A percentile compares a stretch with the other conserved stretches of the same genome.
phyloP scores from a whole-genome alignment of 1,140 invertebrate genomes.

The Drosophila sulfurigaster region DNA sequence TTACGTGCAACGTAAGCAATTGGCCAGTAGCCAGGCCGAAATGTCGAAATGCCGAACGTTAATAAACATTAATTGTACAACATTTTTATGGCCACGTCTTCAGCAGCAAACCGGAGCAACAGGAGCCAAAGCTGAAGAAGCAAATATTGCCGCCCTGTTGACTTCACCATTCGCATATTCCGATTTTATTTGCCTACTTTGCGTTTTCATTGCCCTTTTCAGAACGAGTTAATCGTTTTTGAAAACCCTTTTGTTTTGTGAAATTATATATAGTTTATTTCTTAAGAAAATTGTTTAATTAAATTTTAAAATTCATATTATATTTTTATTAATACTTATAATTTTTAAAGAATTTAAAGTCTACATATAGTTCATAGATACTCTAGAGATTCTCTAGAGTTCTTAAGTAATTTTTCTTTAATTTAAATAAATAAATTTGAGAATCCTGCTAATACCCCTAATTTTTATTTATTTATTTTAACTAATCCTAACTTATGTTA shows the following conservation, averaged over 20 bases:
- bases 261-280: no score
- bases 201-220: slow-evolving; percentile 39
- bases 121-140: neutral
- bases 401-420: no score
- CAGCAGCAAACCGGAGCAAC: slow-evolving; percentile 1
- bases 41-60: slow-evolving; percentile 53
- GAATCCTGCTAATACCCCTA: no score
- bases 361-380: no score
- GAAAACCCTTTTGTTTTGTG: neutral
- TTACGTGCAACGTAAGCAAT: slow-evolving; percentile 45
- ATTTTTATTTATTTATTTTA: no score
- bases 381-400: no score
- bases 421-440: no score
- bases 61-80: slow-evolving; percentile 79
- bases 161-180: slow-evolving; percentile 22
- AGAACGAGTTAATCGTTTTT: slow-evolving; percentile 14
- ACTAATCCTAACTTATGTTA: no score
- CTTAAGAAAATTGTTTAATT: no score
- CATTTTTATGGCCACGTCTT: slow-evolving; percentile 43
- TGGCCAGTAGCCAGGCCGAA: slow-evolving; percentile 39
- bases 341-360: no score
- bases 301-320: no score
- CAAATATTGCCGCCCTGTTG: slow-evolving; percentile 18
- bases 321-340: no score
- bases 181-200: slow-evolving; percentile 35